Conservation (phyloP, 2,888 invertebrate genomes). For the Xestia c-nigrum region DNA sequence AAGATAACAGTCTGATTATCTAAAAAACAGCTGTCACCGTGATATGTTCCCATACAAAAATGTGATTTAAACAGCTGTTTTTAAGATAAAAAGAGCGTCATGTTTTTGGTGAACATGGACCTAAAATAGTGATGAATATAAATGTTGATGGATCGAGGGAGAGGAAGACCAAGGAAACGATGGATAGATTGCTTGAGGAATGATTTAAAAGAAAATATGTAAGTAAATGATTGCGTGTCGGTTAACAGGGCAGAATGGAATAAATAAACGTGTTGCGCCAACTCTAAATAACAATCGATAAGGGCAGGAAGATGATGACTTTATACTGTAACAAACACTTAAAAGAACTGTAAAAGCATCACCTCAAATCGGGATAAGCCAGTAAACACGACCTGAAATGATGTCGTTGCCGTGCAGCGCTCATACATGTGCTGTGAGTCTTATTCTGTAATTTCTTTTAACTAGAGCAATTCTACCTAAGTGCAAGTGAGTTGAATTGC, state of each 20-base stretch:
- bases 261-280: not conserved
- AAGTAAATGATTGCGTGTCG: not conserved
- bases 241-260: not conserved
- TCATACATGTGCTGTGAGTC: not conserved
- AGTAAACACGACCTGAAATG: not conserved
- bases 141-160: not conserved
- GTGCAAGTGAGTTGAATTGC: slow-evolving; percentile 11
- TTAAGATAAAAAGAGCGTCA: too few species aligned
- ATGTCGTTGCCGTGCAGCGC: not conserved
- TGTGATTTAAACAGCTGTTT: too few species aligned
- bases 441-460: slow-evolving; percentile 21
- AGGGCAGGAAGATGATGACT: not conserved
- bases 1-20: too few species aligned
- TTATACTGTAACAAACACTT: not conserved
- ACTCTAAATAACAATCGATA: not conserved
- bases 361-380: not conserved
- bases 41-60: too few species aligned
- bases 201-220: not conserved
- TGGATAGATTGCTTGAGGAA: not conserved
- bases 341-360: not conserved
- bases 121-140: too few species aligned
- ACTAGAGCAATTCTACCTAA: not conserved
- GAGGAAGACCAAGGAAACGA: not conserved
- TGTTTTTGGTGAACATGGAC: too few species aligned
- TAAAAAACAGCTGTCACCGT: too few species aligned